phyloP scores from a whole-genome alignment of 2,797 vertebrate species.

The Ptychobarbus kaznakovi region DNA sequence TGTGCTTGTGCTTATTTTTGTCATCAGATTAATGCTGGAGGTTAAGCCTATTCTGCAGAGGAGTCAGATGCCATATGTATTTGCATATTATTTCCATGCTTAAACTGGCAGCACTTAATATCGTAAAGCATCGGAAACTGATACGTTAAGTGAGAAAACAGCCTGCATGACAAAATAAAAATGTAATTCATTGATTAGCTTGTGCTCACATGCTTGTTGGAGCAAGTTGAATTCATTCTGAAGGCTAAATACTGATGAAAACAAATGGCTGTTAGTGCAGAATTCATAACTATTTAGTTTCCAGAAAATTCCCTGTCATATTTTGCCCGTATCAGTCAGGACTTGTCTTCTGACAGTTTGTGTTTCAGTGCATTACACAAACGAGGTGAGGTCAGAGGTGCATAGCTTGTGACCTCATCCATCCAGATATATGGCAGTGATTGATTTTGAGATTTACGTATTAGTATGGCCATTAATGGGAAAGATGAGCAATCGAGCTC shows the following conservation, averaged over 20 bases:
- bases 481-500: background rate
- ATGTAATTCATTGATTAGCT: background rate
- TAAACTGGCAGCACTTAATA: background rate
- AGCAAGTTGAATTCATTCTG: background rate
- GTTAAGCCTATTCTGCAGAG: constrained; percentile 14
- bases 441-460: background rate
- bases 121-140: background rate
- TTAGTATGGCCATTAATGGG: background rate
- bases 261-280: background rate
- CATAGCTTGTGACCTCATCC: background rate
- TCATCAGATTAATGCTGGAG: constrained; percentile 33
- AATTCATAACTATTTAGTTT: background rate
- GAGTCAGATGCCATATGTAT: constrained; percentile 11
- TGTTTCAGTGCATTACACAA: background rate
- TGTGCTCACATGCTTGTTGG: background rate
- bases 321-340: background rate
- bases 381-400: background rate
- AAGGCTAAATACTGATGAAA: background rate
- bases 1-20: constrained; percentile 44
- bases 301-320: background rate
- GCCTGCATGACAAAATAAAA: background rate
- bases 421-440: background rate
- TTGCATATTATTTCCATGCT: constrained; percentile 2
- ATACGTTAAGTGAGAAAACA: background rate
- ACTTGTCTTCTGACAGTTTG: background rate